Evolutionary conservation across 2,888 invertebrate species (phyloP).

Genomic region (Watsonalla cultraria): DNA sequence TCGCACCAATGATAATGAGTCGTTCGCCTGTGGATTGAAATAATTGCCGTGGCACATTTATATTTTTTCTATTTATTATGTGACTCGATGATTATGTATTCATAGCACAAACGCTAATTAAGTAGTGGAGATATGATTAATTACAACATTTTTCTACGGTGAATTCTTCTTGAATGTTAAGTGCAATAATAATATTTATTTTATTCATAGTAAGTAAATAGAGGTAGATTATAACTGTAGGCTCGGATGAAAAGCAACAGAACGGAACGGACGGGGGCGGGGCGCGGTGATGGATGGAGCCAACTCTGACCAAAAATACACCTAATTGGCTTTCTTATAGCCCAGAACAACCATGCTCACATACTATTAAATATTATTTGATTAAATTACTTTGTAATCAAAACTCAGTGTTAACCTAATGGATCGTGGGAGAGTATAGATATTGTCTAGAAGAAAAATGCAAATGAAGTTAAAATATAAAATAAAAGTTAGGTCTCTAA

Average conservation of each 20-base stretch:
- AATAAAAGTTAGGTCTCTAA: slow-evolving; percentile 43
- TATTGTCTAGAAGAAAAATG: background rate
- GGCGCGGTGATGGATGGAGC: slow-evolving; percentile 62
- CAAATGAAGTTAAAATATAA: slow-evolving; percentile 26
- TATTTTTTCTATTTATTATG: too few species aligned
- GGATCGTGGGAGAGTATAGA: background rate
- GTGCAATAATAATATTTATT: background rate
- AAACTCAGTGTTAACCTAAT: background rate
- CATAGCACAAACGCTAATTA: background rate
- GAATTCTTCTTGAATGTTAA: background rate
- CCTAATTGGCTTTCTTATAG: slow-evolving; percentile 69
- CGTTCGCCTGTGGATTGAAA: too few species aligned
- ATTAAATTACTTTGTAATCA: slow-evolving; percentile 14
- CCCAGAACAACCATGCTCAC: slow-evolving; percentile 34
- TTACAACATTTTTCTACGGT: background rate
- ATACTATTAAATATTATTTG: slow-evolving; percentile 18
- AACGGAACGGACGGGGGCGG: slow-evolving; percentile 56
- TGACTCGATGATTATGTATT: background rate
- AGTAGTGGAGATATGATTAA: background rate
- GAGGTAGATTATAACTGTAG: slow-evolving; percentile 11
- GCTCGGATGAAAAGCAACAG: slow-evolving; percentile 34
- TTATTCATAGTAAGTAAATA: slow-evolving; percentile 3
- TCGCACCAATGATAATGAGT: too few species aligned
- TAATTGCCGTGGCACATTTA: too few species aligned
- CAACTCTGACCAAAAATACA: slow-evolving; percentile 62